A percentile compares a stretch with the other conserved stretches of the same genome.
Evolutionary conservation across 2,888 invertebrate species (phyloP).

Genomic region (Xanthia icteritia): DNA sequence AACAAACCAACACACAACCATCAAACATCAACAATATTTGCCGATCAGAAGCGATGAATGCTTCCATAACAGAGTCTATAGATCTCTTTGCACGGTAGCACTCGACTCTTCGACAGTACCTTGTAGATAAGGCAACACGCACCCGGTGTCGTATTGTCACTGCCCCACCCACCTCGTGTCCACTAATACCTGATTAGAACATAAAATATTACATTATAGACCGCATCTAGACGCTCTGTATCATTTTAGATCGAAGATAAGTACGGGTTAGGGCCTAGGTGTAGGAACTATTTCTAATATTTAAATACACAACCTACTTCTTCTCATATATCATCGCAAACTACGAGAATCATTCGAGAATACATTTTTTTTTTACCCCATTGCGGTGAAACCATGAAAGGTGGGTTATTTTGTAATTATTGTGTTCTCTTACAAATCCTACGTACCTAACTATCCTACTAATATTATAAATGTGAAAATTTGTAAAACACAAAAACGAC

Average conservation of each 20-base stretch:
- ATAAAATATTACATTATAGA: slow-evolving; percentile 63
- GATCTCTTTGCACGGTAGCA: slow-evolving; percentile 9
- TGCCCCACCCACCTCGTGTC: slow-evolving; percentile 63
- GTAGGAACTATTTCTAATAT: neutral
- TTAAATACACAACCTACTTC: neutral
- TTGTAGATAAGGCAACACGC: slow-evolving; percentile 54
- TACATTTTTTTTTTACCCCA: too few species aligned
- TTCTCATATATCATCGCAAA: neutral
- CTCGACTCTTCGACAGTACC: slow-evolving; percentile 38
- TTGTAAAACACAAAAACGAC: neutral
- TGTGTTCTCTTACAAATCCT: neutral
- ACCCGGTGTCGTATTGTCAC: slow-evolving; percentile 59
- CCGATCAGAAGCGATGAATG: neutral
- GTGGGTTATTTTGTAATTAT: neutral
- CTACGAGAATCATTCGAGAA: neutral
- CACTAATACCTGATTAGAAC: slow-evolving; percentile 62
- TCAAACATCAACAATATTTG: neutral
- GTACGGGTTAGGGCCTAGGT: neutral
- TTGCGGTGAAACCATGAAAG: too few species aligned
- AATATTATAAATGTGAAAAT: too few species aligned
- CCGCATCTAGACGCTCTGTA: slow-evolving; percentile 38
- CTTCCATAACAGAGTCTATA: neutral
- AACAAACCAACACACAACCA: neutral
- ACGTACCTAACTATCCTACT: too few species aligned
- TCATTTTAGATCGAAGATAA: slow-evolving; percentile 50